Base-by-base conservation (phyloP, 64 coral and sea anemone species). In the Montipora efflorescens region DNA sequence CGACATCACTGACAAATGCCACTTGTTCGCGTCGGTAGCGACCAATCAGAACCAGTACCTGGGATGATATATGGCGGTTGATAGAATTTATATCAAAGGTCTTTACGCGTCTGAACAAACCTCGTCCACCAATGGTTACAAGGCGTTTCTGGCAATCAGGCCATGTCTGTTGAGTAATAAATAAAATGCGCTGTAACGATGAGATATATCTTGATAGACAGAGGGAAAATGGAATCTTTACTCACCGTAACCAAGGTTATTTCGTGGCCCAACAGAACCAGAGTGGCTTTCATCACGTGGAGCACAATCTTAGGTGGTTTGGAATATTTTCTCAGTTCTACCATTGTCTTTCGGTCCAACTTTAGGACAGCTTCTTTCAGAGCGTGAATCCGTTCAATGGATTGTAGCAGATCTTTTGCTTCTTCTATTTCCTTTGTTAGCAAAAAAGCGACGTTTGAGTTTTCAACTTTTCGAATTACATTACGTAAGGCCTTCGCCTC, bases 361-460 rank as follows among this genome's bases (percentile, higher is more conserved):
- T 77, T 77, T 43, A 77, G 11, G 7, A 77, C 28, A 77, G 74
- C 74, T 77, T 77, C 74, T 36, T 77, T 77, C 36, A 77, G 44
- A 14, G 74, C 74, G 44, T 77, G 25, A 45, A 77, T 77, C 44
- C 74, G 28, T 43, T 77, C 74, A 48, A 77, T 25, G 8, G 28
- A 45, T 48, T 77, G 28, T 77, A 77, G 43, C 74, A 77, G 74
- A 12, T 43, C 44, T 47, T 77, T 77, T 18, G 28, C 74, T 4
- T 25, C 74, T 14, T 77, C 74, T 9, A 77, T 10, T 16, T 77
- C 28, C 74, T 77, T 36, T 43, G 74, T 14, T 10, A 47, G 25
- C 9, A 77, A 47, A 13, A 36, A 46, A 36, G 36, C 28, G 74
- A 47, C 28, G 43, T 77, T 45, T 10, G 43, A 47, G 36, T 47